A percentile compares a stretch with the other conserved stretches of the same genome.
phyloP scores from a whole-genome alignment of 1,140 invertebrate species.

The Daktulosphaira vitifoliae region DNA sequence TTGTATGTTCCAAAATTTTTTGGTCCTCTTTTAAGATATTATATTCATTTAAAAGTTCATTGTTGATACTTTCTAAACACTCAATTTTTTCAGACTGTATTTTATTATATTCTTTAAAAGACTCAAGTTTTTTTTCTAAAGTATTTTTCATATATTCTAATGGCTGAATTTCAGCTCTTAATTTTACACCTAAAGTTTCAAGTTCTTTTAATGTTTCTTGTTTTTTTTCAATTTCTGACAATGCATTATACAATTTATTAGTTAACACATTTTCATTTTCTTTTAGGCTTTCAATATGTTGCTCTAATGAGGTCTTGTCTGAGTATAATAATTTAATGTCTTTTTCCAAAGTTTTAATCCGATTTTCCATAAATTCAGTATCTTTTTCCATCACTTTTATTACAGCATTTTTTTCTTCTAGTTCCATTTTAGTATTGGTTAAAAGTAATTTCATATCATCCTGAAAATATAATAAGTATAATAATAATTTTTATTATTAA shows the following conservation, averaged over 20 bases:
- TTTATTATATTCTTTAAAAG: conserved; percentile 18
- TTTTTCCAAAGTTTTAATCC: conserved; percentile 1
- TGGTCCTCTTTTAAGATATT: conserved; percentile 6
- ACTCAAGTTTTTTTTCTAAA: conserved; percentile 8
- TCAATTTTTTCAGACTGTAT: conserved; percentile 4
- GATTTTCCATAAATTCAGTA: conserved; percentile 4
- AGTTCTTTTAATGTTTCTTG: conserved; percentile 24
- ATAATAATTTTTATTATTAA: no score
- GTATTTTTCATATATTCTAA: conserved; percentile 23
- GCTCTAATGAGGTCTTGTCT: background rate
- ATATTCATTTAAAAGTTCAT: conserved; percentile 9
- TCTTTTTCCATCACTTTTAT: conserved; percentile 30
- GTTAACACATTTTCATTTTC: conserved; percentile 8
- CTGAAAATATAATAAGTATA: background rate
- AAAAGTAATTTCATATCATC: conserved; percentile 2
- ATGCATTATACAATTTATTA: background rate
- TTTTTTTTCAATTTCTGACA: conserved; percentile 24
- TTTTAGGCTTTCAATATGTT: background rate
- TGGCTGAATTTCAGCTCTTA: conserved; percentile 29
- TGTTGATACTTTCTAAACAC: conserved; percentile 15
- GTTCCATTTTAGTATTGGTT: conserved; percentile 1
- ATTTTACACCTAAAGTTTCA: conserved; percentile 18
- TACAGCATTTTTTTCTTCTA: conserved; percentile 19
- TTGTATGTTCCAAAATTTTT: background rate
- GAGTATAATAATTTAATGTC: background rate